Base-by-base conservation (phyloP, 64 coral and sea anemone genomes). In the Dendronephthya gigantea region DNA sequence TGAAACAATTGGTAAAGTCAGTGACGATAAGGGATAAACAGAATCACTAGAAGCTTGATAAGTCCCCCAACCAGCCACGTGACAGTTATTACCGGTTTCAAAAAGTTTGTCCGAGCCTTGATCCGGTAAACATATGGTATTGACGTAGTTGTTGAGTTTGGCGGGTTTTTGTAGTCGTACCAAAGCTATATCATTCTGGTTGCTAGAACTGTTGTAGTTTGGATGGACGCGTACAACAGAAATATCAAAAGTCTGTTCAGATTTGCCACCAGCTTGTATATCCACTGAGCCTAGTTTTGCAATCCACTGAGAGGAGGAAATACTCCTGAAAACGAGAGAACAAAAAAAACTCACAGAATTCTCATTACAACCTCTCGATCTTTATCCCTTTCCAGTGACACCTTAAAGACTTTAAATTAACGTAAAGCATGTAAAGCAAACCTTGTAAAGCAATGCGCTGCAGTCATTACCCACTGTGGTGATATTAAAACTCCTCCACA, bases 371-470 rank as follows among this genome's bases (percentile, higher is more conserved):
- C n/a, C n/a, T n/a, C n/a, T n/a, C n/a, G n/a, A n/a, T n/a, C n/a
- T n/a, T n/a, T n/a, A n/a, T n/a, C n/a, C n/a, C n/a, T n/a, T n/a
- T n/a, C n/a, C n/a, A n/a, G n/a, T n/a, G n/a, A n/a, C n/a, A n/a
- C n/a, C n/a, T n/a, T n/a, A n/a, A n/a, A 6, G 41, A 45, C 11
- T 11, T 45, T 45, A 45, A 6, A 45, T 6, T 45, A 45, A 45
- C 11, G 41, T 45, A 11, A 45, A 45, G 41, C 11, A 35, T 19
- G 30, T 1, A 12, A 25, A 32, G 9, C 17, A 1, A 68, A 94
- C 92, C 92, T 90, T 81, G 88, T 85, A 68, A 94, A 91, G 69
- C 92, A 94, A 48, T 94, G 88, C 36, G 92, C 92, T 58, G 89
- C 89, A 25, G 85, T 90, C 23, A 94, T 83, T 40, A 94, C 89